phyloP scores from a whole-genome alignment of 2,113 vertebrate species.

The Leuciscus idus region DNA sequence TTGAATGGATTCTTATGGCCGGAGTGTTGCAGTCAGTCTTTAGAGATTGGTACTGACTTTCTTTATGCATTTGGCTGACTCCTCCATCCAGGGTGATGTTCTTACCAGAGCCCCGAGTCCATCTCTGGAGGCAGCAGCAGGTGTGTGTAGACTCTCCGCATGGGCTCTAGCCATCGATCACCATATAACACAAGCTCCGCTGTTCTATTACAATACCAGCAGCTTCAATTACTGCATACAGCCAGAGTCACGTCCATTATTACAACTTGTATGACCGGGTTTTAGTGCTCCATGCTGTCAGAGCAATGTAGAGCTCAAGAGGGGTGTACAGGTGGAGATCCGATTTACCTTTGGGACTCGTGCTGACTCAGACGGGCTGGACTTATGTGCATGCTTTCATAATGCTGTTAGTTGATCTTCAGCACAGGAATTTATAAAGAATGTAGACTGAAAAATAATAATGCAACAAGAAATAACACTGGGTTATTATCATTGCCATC shows the following conservation, averaged over 20 bases:
- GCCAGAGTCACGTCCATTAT: constrained; percentile 42
- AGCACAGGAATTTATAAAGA: background rate
- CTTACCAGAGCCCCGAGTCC: constrained; percentile 44
- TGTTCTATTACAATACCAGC: constrained; percentile 49
- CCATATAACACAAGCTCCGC: constrained; percentile 37
- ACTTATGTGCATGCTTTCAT: background rate
- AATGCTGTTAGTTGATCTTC: background rate
- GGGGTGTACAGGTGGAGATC: constrained; percentile 29
- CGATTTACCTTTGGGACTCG: constrained; percentile 21
- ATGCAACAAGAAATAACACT: background rate
- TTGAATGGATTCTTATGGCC: constrained; percentile 13
- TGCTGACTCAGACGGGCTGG: background rate
- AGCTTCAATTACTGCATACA: constrained; percentile 49
- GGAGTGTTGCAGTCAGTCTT: constrained; percentile 43
- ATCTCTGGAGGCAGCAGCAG: constrained; percentile 43
- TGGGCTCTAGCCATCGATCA: constrained; percentile 40
- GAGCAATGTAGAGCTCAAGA: constrained; percentile 47
- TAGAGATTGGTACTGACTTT: constrained; percentile 55
- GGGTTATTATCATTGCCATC: constrained; percentile 61
- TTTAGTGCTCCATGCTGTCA: constrained; percentile 40
- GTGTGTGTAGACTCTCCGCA: constrained; percentile 45
- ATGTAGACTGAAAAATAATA: constrained; percentile 7
- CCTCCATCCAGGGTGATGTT: constrained; percentile 41
- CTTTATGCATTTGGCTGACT: constrained; percentile 60
- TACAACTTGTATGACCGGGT: constrained; percentile 52